These are phyloP conservation scores for Brienomyrus longianalis DNA, from an alignment of 2,113 vertebrate species.

Conservation along the genomic window DNA sequence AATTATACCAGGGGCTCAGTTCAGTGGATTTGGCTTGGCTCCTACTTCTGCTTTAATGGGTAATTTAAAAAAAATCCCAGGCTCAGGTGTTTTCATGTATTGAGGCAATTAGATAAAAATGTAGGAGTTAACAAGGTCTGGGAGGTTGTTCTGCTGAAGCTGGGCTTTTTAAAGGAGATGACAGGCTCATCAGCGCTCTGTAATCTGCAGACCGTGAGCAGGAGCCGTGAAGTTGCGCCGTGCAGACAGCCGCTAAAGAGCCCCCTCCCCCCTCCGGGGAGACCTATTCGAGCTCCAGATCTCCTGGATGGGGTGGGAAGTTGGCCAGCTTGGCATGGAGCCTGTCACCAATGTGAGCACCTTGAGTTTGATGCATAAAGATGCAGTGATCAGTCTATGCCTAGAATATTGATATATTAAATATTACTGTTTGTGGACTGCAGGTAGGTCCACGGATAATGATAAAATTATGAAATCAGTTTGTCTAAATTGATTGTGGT, in stretches of 20 bases:
- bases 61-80: background rate
- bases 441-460: background rate
- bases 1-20: background rate
- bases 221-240: background rate
- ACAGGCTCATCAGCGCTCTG: background rate
- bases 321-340: background rate
- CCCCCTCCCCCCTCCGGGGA: background rate
- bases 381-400: background rate
- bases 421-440: background rate
- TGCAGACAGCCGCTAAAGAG: background rate
- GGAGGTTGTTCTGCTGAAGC: background rate
- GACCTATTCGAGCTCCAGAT: background rate
- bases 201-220: background rate
- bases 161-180: background rate
- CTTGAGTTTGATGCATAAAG: background rate
- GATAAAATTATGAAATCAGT: background rate
- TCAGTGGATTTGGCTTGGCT: background rate
- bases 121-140: slow-evolving; percentile 6
- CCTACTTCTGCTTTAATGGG: background rate
- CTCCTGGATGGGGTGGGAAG: background rate
- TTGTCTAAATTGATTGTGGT: background rate
- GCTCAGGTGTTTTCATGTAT: slow-evolving; percentile 6
- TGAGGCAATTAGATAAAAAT: slow-evolving; percentile 3
- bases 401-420: background rate
- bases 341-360: background rate